phyloP scores from a whole-genome alignment of 2,888 invertebrate genomes.

The Ennomos quercinarius region DNA sequence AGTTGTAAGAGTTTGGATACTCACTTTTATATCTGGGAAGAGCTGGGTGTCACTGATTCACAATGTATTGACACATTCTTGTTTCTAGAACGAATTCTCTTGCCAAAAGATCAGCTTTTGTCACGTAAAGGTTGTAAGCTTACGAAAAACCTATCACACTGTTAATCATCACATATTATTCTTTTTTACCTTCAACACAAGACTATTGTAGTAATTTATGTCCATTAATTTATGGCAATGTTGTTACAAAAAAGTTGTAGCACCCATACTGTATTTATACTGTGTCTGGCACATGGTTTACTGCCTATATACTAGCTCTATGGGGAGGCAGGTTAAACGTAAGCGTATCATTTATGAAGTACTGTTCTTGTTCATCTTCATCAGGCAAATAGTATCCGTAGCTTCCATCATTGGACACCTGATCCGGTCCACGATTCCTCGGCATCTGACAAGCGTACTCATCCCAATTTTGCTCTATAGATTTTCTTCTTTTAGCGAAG shows the following conservation, averaged over 20 bases:
- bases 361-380: conserved; percentile 70
- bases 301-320: conserved; percentile 76
- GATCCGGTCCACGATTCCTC: conserved; percentile 59
- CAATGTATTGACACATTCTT: no score
- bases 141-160: no score
- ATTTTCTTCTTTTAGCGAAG: conserved; percentile 81
- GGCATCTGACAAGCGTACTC: conserved; percentile 67
- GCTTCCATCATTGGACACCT: conserved; percentile 75
- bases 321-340: conserved; percentile 78
- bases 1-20: conserved; percentile 2
- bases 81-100: no score
- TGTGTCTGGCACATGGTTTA: conserved; percentile 9
- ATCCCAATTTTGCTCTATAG: conserved; percentile 70
- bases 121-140: no score
- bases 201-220: no score
- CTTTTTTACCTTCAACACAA: no score
- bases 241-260: neutral
- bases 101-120: no score
- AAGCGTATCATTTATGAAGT: conserved; percentile 77
- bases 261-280: conserved; percentile 24
- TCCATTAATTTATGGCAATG: no score
- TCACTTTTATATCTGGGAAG: neutral
- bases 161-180: no score
- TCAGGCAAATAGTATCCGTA: conserved; percentile 79
- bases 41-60: no score